Percentiles rank a stretch among this genome's conserved stretches.
Conservation (phyloP, 1,140 invertebrate species). For the Macrobrachium rosenbergii region DNA sequence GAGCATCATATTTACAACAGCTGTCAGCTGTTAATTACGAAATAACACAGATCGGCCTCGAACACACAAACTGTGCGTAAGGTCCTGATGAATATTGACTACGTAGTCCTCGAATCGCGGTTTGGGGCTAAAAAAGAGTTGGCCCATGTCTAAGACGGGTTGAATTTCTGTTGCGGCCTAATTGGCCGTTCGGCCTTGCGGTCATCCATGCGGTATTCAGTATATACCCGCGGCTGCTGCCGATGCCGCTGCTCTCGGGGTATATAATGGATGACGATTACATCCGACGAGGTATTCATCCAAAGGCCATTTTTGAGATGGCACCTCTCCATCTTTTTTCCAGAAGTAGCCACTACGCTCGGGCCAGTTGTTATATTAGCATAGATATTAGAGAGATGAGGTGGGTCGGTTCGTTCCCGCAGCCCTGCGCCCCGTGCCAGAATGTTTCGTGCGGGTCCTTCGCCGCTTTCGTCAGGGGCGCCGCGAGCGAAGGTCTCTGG, state of each 20-base stretch:
- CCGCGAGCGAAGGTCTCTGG: slow-evolving; percentile 49
- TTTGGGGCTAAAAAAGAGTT: neutral
- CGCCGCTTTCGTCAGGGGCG: neutral
- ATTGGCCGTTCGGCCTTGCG: slow-evolving; percentile 5
- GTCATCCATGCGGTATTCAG: neutral
- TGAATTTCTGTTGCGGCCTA: neutral
- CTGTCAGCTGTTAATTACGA: too few species aligned
- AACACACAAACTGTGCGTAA: neutral
- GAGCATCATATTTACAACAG: too few species aligned
- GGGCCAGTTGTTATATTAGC: slow-evolving; percentile 60
- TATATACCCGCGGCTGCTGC: neutral
- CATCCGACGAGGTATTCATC: slow-evolving; percentile 52
- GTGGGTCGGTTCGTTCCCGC: neutral
- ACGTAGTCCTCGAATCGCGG: neutral
- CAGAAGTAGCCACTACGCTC: slow-evolving; percentile 55
- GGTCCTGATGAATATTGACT: slow-evolving; percentile 3
- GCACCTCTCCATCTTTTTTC: slow-evolving; percentile 58
- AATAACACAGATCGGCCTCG: too few species aligned
- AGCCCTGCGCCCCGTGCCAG: slow-evolving; percentile 18
- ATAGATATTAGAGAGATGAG: slow-evolving; percentile 62
- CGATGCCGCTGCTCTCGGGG: neutral
- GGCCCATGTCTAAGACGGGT: neutral
- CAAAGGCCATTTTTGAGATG: slow-evolving; percentile 54
- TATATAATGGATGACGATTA: slow-evolving; percentile 60
- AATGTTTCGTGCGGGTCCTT: slow-evolving; percentile 36